Evolutionary conservation across 2,797 vertebrate species (phyloP).

Genomic region (Falco concolor): DNA sequence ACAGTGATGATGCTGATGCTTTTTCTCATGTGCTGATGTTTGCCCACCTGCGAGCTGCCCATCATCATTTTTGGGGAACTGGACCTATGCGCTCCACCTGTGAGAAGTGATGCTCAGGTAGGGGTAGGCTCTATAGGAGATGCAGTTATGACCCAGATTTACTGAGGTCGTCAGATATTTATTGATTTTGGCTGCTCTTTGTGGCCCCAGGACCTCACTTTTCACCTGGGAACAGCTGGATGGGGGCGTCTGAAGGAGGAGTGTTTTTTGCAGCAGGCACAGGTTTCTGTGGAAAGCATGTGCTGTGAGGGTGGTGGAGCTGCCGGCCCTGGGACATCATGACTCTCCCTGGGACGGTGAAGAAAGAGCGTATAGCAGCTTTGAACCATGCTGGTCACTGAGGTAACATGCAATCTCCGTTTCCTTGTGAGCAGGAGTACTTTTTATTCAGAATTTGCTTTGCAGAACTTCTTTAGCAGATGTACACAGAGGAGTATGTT

Average conservation of each 20-base stretch:
- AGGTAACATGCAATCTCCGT: background rate
- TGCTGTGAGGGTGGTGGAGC: background rate
- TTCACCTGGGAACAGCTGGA: background rate
- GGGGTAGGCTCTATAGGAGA: accelerated
- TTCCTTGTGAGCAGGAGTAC: background rate
- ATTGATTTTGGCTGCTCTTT: background rate
- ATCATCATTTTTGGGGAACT: background rate
- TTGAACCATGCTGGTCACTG: background rate
- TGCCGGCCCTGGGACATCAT: accelerated
- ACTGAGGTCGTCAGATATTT: background rate
- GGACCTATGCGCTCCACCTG: accelerated
- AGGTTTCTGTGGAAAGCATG: accelerated
- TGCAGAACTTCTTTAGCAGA: background rate
- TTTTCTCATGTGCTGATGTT: background rate
- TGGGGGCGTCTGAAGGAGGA: background rate
- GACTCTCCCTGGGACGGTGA: background rate
- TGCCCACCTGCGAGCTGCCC: background rate
- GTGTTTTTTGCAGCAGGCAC: background rate
- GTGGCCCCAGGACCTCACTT: background rate
- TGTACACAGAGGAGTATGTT: accelerated
- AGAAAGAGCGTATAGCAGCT: background rate
- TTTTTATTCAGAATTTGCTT: background rate
- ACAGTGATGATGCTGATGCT: background rate
- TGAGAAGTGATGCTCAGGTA: background rate
- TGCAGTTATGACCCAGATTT: background rate